Evolutionary conservation across 1,140 invertebrate genomes (phyloP).

Genomic region (Vollenhovia emeryi): DNA sequence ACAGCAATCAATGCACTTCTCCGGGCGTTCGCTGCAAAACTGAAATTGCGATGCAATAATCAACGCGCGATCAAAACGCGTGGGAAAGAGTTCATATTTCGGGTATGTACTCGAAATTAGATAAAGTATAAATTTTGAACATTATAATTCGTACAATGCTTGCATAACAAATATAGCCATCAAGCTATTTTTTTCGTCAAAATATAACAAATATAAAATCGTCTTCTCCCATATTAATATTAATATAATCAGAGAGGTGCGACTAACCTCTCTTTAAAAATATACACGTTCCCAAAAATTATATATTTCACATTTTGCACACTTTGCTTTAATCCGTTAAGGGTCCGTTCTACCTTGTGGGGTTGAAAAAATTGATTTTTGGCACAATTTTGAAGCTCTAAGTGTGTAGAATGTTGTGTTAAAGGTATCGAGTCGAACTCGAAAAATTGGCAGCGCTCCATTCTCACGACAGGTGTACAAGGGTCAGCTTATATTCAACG

Average conservation of each 20-base stretch:
- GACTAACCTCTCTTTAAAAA: background rate
- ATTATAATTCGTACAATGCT: background rate
- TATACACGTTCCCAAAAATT: background rate
- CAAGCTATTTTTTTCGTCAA: background rate
- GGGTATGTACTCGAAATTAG: slow-evolving; percentile 5
- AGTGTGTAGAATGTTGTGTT: no score
- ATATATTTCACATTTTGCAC: background rate
- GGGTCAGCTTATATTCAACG: no score
- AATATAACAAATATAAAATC: slow-evolving; percentile 1
- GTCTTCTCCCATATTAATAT: background rate
- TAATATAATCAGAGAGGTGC: background rate
- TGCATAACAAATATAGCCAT: background rate
- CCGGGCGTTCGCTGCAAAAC: slow-evolving; percentile 18
- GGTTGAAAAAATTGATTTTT: no score
- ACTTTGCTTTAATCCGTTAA: no score
- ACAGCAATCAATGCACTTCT: slow-evolving; percentile 57
- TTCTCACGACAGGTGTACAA: no score
- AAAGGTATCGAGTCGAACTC: no score
- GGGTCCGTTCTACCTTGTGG: no score
- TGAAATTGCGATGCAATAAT: slow-evolving; percentile 40
- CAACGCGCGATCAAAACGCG: slow-evolving; percentile 27
- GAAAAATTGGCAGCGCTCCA: no score
- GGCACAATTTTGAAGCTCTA: no score
- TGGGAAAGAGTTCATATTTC: slow-evolving; percentile 19
- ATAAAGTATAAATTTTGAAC: background rate